Conservation (phyloP, 2,113 vertebrate genomes). For the Piprites chloris region DNA sequence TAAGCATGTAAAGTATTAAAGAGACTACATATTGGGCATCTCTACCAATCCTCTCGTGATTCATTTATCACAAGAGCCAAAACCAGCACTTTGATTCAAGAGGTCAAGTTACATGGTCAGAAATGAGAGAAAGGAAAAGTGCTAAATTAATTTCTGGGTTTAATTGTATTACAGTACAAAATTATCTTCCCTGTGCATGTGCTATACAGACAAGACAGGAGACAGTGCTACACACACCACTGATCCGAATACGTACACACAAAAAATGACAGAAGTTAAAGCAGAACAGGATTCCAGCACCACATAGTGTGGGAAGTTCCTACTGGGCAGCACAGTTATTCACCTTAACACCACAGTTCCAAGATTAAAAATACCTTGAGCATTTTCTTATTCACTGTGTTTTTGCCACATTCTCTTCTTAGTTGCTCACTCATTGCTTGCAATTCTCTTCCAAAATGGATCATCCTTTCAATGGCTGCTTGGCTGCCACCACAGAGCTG, state of each 20-base stretch:
- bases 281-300: neutral
- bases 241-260: neutral
- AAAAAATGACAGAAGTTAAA: neutral
- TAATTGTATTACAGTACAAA: neutral
- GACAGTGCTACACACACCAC: neutral
- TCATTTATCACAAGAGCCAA: neutral
- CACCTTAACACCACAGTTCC: neutral
- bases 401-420: slow-evolving; percentile 95
- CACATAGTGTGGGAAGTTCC: fast-evolving
- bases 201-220: neutral
- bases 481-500: slow-evolving; percentile 97
- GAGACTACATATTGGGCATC: neutral
- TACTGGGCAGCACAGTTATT: neutral
- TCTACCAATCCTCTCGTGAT: fast-evolving
- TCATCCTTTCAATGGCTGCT: slow-evolving; percentile 97
- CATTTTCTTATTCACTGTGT: slow-evolving; percentile 97
- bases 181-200: neutral
- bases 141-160: neutral
- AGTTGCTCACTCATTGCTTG: slow-evolving; percentile 98
- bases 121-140: neutral
- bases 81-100: neutral
- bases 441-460: slow-evolving; percentile 95
- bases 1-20: neutral
- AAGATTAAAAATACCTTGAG: slow-evolving; percentile 80
- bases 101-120: neutral